Evolutionary conservation across 2,797 vertebrate genomes (phyloP), one percentile per base, ranked within the genome.

Genomic region (Enteromius mattozi): DNA sequence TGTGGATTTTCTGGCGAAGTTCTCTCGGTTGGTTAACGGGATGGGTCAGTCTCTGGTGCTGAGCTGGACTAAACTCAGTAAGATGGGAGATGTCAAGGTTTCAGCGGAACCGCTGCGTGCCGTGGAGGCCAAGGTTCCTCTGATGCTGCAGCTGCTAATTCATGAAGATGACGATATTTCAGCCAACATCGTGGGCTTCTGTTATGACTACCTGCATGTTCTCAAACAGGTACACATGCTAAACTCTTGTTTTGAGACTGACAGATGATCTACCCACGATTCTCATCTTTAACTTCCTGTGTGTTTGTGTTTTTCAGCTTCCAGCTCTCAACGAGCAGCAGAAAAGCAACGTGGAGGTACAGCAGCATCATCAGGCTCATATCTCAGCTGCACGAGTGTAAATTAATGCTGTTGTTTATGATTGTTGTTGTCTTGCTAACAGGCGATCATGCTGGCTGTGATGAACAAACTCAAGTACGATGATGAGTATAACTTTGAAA

Each of bases 401-500:
- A 10, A 9, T 13, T 33, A 47, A 24, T 19, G 35, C 78, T 74
- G 16, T 45, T 17, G 14, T 75, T 14, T 40, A 56, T 68, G 54
- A 63, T 49, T 17, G 24, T 42, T 61, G 35, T 54, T 63, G 51
- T 61, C 17, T 66, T 54, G 70, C 5, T 19, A 45, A 2, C 90
- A 99, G 98, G 97, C 97, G 56, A 92, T 99, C 93, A 97, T 99
- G 97, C 94, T 99, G 83, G 97, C 97, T 0, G 96, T 99, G 89
- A 98, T 99, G 94, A 99, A 98, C 93, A 99, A 99, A 88, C 93
- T 99, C 89, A 99, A 97, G 0, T 99, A 99, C 0, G 98, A 99
- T 85, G 98, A 99, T 87, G 98, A 99, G 91, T 99, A 99, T 93
- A 99, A 99, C 91, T 99, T 99, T 93, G 98, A 99, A 90, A 99